Base-by-base conservation (phyloP, 2,113 vertebrate genomes). In the Ptilorrhoa leucosticta region DNA sequence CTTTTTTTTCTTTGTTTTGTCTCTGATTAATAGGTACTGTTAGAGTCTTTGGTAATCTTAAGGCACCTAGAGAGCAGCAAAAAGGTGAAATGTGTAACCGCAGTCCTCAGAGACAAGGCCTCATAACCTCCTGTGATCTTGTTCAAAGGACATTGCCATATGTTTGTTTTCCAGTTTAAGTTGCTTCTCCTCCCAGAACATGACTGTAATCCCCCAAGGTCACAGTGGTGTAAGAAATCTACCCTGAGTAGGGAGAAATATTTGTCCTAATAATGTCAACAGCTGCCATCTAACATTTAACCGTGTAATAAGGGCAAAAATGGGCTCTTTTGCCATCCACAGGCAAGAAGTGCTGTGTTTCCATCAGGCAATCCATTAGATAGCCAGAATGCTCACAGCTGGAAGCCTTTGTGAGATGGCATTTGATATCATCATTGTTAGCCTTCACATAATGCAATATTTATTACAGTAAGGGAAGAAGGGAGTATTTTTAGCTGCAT, bases 401-500 rank as follows among this genome's bases (percentile, higher is more conserved):
- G 94, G 95, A 94, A 50, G 22, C 51, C 75, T 96, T 73, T 88
- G 89, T 89, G 95, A 95, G 87, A 81, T 94, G 95, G 77, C 82
- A 95, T 96, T 96, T 98, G 96, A 97, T 96, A 97, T 83, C 92
- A 97, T 97, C 95, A 91, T 96, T 97, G 94, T 92, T 97, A 96
- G 93, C 86, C 94, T 95, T 90, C 91, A 89, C 78, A 95, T 96
- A 96, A 95, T 98, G 91, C 94, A 97, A 97, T 98, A 98, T 98
- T 97, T 97, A 97, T 97, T 94, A 96, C 94, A 93, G 95, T 95
- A 81, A 91, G 94, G 93, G 90, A 96, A 92, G 95, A 94, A 90
- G 82, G 71, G 85, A 96, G 84, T 97, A 97, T 97, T 97, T 97
- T 97, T 97, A 98, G 97, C 97, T 94, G 84, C 93, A 94, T 97